phyloP scores from a whole-genome alignment of 2,888 invertebrate species.

The Polydrusus tereticollis region DNA sequence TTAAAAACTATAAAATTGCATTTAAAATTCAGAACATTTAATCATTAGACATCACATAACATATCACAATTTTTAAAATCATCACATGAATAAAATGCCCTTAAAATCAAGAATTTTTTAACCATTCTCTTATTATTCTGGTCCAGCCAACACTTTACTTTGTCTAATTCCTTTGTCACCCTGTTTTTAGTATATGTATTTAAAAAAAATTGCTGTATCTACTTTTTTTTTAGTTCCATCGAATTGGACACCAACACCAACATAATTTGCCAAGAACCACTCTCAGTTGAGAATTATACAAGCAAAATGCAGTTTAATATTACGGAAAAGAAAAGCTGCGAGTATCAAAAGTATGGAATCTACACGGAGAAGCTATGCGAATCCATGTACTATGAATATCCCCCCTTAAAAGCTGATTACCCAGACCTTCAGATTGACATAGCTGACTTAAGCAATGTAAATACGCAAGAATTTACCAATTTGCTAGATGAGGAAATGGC shows the following conservation, averaged over 20 bases:
- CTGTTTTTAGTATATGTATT: no score
- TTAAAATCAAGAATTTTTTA: no score
- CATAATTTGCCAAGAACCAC: constrained; percentile 57
- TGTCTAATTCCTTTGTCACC: no score
- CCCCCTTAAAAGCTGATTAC: constrained; percentile 62
- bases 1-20: no score
- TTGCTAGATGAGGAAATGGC: constrained; percentile 70
- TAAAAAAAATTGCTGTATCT: no score
- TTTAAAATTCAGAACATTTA: no score
- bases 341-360: constrained; percentile 58
- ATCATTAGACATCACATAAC: no score
- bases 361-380: constrained; percentile 63
- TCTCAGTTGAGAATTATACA: constrained; percentile 54
- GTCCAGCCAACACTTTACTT: no score
- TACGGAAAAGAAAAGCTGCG: constrained; percentile 59
- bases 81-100: no score
- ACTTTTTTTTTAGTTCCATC: constrained; percentile 54
- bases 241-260: constrained; percentile 59
- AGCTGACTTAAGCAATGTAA: constrained; percentile 64
- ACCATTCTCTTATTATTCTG: no score
- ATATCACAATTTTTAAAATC: no score
- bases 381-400: constrained; percentile 65
- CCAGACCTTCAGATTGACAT: constrained; percentile 65
- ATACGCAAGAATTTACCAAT: constrained; percentile 69
- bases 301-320: constrained; percentile 61